Base-by-base conservation (phyloP, 2,888 invertebrate genomes). In the Andrena bicolor region DNA sequence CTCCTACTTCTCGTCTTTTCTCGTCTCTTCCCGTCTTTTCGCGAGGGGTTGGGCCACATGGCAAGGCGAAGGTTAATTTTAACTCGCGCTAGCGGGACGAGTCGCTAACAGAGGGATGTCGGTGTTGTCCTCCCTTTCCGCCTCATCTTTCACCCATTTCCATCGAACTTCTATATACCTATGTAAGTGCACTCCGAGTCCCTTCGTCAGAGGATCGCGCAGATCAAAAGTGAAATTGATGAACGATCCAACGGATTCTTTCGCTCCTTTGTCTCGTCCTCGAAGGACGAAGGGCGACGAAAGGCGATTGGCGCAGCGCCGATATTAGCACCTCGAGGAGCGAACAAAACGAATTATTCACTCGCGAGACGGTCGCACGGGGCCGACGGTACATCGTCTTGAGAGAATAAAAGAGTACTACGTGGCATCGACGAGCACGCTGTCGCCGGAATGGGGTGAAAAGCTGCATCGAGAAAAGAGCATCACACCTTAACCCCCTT, bases 1-100 rank as follows among this genome's bases (percentile, higher is more conserved):
- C 23, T n/a, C 56, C 76, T 53, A 10, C 20, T 61, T 68, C 69
- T 80, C 66, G 32, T 32, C 41, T 53, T 58, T 65, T 30, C 56
- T 30, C 53, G 30, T 61, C 41, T 63, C 48, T 60, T 69, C 64
- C 28, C 61, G 74, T 68, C 71, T 63, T 76, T 65, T 68, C 65
- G 73, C 72, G 53, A 68, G 77, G 70, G 74, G 83, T 70, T 76
- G 81, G 68, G 74, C 69, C 75, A 83, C 82, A 87, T 84, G 85
- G 91, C 90, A 90, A 78, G 85, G 79, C 86, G 82, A 88, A 86
- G 88, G 88, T 90, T 91, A 91, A 92, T 91, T 92, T 90, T 90
- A 90, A 91, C 92, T 90, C 80, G 76, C 82, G 87, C 84, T 82
- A 80, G 81, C 75, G 86, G 77, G 75, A 68, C 82, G 65, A 71